These are phyloP conservation scores for Ylistrum balloti DNA, from an alignment of 1,140 invertebrate genomes.

Conservation along the genomic window DNA sequence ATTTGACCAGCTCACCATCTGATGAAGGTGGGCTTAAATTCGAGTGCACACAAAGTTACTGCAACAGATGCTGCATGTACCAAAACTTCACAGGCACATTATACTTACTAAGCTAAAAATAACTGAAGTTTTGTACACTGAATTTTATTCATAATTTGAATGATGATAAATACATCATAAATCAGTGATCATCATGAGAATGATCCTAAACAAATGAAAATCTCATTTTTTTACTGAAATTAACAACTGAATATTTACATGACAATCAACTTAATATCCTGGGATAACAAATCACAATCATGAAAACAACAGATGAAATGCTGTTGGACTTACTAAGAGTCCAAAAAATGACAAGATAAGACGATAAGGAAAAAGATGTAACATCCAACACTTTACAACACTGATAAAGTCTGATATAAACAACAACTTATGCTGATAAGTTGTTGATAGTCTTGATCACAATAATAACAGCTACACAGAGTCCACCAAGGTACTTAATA, in stretches of 20 bases:
- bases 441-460: background rate
- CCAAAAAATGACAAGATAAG: no score
- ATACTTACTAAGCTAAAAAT: no score
- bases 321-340: background rate
- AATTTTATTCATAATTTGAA: conserved; percentile 13
- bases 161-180: background rate
- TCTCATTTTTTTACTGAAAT: background rate
- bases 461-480: background rate
- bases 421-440: background rate
- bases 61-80: no score
- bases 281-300: no score
- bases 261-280: background rate
- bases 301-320: background rate
- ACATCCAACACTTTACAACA: no score
- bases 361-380: no score
- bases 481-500: background rate
- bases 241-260: background rate
- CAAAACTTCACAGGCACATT: no score
- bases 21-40: no score
- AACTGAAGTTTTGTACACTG: background rate
- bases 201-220: background rate
- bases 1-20: no score
- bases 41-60: no score
- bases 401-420: background rate
- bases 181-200: background rate